Evolutionary conservation across 2,113 vertebrate genomes (phyloP), one percentile per base, ranked within the genome.

Genomic region (Etia nguti): DNA sequence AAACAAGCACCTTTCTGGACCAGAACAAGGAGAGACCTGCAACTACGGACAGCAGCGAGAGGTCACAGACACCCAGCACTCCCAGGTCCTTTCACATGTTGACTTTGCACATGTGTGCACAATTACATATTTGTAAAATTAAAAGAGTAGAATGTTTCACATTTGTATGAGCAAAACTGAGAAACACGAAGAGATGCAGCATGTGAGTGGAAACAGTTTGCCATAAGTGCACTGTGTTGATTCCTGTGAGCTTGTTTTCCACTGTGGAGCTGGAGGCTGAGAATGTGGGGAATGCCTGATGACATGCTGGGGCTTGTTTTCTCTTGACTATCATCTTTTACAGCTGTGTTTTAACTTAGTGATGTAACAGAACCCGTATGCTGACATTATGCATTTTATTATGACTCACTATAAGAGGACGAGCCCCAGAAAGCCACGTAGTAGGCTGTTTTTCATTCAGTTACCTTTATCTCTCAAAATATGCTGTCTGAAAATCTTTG

Each of bases 51-150:
- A 56, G 90, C 86, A 94, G 95, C 38, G 82, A 96, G 87, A 88
- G 97, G n/a, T 84, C 95, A 22, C 97, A 96, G 83, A 95, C 95
- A 0, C 97, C 97, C 90, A 96, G 93, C 80, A 97, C 95, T 6
- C 94, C 96, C 65, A 97, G 96, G 96, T 97, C 60, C 73, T 82
- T 88, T 15, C 43, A 22, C 43, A 13, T 16, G 50, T 26, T 43
- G 15, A 57, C 41, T 38, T 75, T 20, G 29, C 6, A 34, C 54
- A 41, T n/a, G n/a, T n/a, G n/a, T n/a, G n/a, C 2, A 46, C 41
- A 26, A 46, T 54, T 15, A 18, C 20, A 24, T 15, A 34, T 34
- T 29, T 50, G 26, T 41, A 36, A 26, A 55, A 13, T 8, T 1
- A 13, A 29, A 48, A n/a, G 6, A 59, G 12, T 43, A 57, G 41